Conservation (phyloP, 1,140 invertebrate genomes). For the Drosophila seguyi region DNA sequence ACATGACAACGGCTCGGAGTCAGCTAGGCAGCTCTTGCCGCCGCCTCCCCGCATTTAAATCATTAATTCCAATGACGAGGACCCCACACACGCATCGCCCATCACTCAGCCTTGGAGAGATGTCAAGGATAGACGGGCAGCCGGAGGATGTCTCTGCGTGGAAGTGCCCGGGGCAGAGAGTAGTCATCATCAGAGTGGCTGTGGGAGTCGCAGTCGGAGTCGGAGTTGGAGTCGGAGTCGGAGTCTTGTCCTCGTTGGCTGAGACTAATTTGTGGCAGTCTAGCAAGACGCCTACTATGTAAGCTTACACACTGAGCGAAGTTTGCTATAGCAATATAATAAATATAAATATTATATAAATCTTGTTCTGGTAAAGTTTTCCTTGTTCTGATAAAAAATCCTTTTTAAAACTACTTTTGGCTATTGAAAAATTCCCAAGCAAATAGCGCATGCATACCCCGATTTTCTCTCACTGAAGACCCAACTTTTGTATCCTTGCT, state of each 20-base stretch:
- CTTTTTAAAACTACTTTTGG: background rate
- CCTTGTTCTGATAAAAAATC: background rate
- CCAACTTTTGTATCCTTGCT: constrained; percentile 60
- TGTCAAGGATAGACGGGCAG: constrained; percentile 46
- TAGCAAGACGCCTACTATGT: constrained; percentile 48
- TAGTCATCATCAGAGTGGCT: constrained; percentile 7
- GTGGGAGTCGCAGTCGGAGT: background rate
- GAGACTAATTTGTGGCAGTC: constrained; percentile 69
- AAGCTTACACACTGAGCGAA: constrained; percentile 16
- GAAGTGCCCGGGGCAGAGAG: constrained; percentile 14
- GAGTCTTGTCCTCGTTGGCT: constrained; percentile 60
- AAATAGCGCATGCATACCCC: background rate
- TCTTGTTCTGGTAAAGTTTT: background rate
- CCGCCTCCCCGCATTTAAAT: constrained; percentile 59
- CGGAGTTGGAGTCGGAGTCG: constrained; percentile 1
- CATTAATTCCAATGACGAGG: constrained; percentile 68
- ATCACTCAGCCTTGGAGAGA: constrained; percentile 45
- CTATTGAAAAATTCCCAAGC: background rate
- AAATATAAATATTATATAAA: background rate
- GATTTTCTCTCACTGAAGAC: constrained; percentile 16
- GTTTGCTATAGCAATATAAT: background rate
- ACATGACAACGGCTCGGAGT: constrained; percentile 57
- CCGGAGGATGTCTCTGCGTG: constrained; percentile 12
- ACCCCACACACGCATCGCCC: constrained; percentile 66
- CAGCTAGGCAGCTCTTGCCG: constrained; percentile 2